phyloP scores from a whole-genome alignment of 2,888 invertebrate species.

The Liposcelis brunnea region DNA sequence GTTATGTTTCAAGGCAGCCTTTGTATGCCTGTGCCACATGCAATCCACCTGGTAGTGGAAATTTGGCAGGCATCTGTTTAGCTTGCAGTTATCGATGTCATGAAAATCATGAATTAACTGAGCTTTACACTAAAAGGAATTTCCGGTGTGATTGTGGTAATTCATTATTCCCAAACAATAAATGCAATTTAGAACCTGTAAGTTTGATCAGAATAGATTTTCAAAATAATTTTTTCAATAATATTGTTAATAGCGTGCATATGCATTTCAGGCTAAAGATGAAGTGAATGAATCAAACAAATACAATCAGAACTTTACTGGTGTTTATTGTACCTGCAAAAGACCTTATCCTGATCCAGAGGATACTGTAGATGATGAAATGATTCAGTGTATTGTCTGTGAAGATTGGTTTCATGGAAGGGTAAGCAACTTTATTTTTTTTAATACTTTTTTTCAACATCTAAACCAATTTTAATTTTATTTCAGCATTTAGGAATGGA shows the following conservation, averaged over 20 bases:
- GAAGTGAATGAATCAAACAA: conserved; percentile 43
- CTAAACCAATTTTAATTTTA: no score
- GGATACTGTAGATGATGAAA: conserved; percentile 62
- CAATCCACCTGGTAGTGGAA: conserved; percentile 39
- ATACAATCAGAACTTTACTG: conserved; percentile 90
- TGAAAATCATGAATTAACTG: conserved; percentile 85
- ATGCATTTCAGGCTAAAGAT: conserved; percentile 35
- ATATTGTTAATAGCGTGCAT: no score
- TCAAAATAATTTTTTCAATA: not conserved
- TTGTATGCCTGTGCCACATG: conserved; percentile 91
- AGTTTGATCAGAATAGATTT: conserved; percentile 22
- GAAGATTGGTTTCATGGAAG: conserved; percentile 94
- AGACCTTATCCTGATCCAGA: conserved; percentile 93
- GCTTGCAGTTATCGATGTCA: conserved; percentile 92
- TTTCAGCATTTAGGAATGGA: conserved; percentile 45
- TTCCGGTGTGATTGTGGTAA: conserved; percentile 95
- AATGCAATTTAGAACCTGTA: conserved; percentile 50
- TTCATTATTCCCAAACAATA: conserved; percentile 45
- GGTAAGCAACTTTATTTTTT: conserved; percentile 26
- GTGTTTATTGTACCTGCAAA: conserved; percentile 78
- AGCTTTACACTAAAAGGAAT: conserved; percentile 89
- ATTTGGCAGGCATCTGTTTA: conserved; percentile 69
- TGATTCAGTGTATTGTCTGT: conserved; percentile 92
- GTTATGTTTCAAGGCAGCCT: conserved; percentile 82
- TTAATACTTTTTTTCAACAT: conserved; percentile 3